Evolutionary conservation across 2,797 vertebrate genomes (phyloP), one percentile per base, ranked within the genome.

Genomic region (Falco naumanni): DNA sequence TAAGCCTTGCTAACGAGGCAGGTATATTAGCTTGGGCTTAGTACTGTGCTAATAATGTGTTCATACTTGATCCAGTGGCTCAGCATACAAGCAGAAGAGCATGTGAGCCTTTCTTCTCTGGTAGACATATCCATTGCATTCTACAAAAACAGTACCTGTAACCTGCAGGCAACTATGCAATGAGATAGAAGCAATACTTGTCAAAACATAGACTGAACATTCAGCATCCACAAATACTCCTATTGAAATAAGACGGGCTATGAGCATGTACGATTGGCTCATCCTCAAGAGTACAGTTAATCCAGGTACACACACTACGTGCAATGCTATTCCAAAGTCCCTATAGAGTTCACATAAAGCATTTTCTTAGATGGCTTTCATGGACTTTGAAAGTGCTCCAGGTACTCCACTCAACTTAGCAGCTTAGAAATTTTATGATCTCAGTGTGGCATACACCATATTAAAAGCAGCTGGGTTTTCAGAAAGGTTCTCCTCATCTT

Each of bases 271-370:
- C 60, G 61, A 50, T n/a, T 96, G 95, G 79, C 82, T 94, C n/a
- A 50, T 66, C 61, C 74, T 93, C 89, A 95, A 63, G 54, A 84
- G 95, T 79, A 95, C 96, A 95, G 82, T 94, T 97, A 96, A 97
- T 97, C 96, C 90, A 93, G 79, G 89, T 74, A 85, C 61, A 83
- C 1, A 24, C 51, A 94, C 37, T 26, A 29, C n/a, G 61, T 86
- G 89, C 80, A 87, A 28, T 64, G 41, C 65, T 87, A 20, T 75
- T 92, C 78, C 81, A 85, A 57, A 71, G 78, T 29, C 61, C 21
- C 69, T 33, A 29, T 0, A 11, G 74, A 70, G n/a, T 34, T 94
- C 65, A 66, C 61, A 51, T 57, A 57, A 69, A 94, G 69, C 57
- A 65, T 56, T 84, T 89, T 72, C 60, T 75, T 43, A 59, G 16